Evolutionary conservation across 2,797 vertebrate species (phyloP), one percentile per base, ranked within the genome.

Genomic region (Phaenicophaeus curvirostris): DNA sequence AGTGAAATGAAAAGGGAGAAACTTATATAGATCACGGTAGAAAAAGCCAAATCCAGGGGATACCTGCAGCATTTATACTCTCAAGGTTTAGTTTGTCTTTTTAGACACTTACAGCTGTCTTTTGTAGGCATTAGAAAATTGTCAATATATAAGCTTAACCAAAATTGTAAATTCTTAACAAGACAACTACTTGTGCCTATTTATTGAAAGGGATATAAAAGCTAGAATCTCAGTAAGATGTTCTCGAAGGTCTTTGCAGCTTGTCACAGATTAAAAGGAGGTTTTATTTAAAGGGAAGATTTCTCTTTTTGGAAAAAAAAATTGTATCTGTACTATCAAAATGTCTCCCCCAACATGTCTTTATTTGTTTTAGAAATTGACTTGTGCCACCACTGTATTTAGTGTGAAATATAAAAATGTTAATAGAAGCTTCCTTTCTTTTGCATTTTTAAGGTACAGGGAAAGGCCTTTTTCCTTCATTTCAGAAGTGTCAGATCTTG

Each of bases 1-100:
- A 85, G 25, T 85, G 46, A 88, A 94, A 85, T 73, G n/a, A 71
- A 90, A 89, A 85, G 10, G 57, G 77, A 86, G 51, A 61, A 76
- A 54, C 12, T 35, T 31, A 4, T 31, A 3, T 71, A 83, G 28
- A n/a, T 89, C 13, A 5, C 5, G 11, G 50, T 65, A 72, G 17
- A 68, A 81, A 55, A 88, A 77, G 31, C 46, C 24, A 58, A 51
- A 69, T 72, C 25, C 14, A 31, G 58, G 42, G 93, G 28, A 59
- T 79, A 78, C 17, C 21, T 73, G 14, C 57, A 76, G 42, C 28
- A 5, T 30, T 74, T 27, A 8, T 41, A 19, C 39, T 91, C 42
- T 81, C 61, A n/a, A 80, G 5, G 16, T 73, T 79, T 87, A 80
- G 24, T 63, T 87, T 57, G 44, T 71, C 35, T 87, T 78, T 59